A percentile compares a stretch with the other conserved stretches of the same genome.
Conservation (phyloP, 1,140 invertebrate genomes). For the Trachymyrmex septentrionalis region DNA sequence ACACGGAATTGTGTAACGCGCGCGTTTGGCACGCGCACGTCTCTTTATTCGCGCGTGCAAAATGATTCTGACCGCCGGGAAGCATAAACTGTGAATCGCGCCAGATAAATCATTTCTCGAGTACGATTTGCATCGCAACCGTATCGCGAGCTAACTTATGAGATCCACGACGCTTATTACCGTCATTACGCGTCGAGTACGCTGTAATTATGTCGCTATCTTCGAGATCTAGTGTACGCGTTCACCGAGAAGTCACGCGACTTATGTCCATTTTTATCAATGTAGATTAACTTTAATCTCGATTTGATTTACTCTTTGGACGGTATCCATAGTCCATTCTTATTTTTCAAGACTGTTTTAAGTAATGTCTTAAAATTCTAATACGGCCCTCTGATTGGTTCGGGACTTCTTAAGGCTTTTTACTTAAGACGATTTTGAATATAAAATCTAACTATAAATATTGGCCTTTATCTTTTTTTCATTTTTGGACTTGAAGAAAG, state of each 20-base stretch:
- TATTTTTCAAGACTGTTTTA: too few species aligned
- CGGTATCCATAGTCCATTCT: too few species aligned
- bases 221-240: not conserved
- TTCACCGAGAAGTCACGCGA: not conserved
- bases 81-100: conserved; percentile 15
- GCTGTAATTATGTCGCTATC: conserved; percentile 15
- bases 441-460: too few species aligned
- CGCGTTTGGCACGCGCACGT: conserved; percentile 36
- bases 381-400: too few species aligned
- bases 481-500: too few species aligned
- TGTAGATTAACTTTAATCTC: too few species aligned
- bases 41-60: not conserved
- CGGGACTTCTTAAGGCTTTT: too few species aligned
- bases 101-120: conserved; percentile 26
- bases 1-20: conserved; percentile 43
- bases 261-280: too few species aligned
- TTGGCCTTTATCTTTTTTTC: too few species aligned
- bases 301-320: too few species aligned
- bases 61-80: not conserved
- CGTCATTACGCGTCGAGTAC: conserved; percentile 12
- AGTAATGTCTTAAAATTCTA: too few species aligned
- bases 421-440: too few species aligned
- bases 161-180: conserved; percentile 20
- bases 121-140: conserved; percentile 8
- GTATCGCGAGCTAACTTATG: not conserved